A percentile compares a stretch with the other conserved stretches of the same genome.
Conservation (phyloP, 2,888 invertebrate species). For the Chalcosyrphus nemorum region DNA sequence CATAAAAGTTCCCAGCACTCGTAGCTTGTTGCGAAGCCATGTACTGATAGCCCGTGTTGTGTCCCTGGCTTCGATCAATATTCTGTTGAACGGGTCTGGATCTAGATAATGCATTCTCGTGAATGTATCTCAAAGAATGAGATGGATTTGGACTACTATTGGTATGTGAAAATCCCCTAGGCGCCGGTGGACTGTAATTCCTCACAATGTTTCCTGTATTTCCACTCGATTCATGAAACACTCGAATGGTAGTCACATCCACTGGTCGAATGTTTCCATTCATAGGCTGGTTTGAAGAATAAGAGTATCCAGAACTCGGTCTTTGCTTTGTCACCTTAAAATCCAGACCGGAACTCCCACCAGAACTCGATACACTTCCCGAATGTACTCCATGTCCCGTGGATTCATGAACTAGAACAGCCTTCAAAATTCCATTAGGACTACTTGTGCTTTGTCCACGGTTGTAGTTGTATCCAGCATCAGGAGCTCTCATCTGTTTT, state of each 20-base stretch:
- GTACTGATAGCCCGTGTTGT: neutral
- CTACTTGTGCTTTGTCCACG: neutral
- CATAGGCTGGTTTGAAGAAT: neutral
- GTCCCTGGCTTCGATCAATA: neutral
- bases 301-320: neutral
- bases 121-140: neutral
- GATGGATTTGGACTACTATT: neutral
- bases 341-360: neutral
- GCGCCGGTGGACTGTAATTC: neutral
- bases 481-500: neutral
- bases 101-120: neutral
- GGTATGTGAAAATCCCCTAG: neutral
- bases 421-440: constrained; percentile 20
- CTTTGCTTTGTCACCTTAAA: neutral
- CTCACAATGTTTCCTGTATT: constrained; percentile 3
- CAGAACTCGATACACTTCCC: neutral
- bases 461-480: neutral
- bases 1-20: neutral
- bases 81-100: neutral
- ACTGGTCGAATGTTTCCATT: neutral
- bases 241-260: neutral
- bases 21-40: neutral
- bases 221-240: constrained; percentile 17
- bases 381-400: constrained; percentile 2
- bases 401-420: constrained; percentile 27